Conservation (phyloP, 2,797 vertebrate genomes). For the Pteropus rufus region DNA sequence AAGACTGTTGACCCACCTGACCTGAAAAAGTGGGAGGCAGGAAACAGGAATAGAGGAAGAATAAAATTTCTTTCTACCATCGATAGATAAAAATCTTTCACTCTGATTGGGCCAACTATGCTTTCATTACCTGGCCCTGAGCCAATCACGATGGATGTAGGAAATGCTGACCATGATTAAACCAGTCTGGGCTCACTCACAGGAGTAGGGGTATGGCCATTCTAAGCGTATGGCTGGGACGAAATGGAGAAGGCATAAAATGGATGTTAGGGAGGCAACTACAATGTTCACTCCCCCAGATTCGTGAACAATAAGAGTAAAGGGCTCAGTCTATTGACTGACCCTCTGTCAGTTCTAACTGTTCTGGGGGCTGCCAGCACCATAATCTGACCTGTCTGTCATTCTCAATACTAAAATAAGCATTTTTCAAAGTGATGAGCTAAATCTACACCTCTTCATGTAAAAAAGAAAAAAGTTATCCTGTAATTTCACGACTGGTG, state of each 20-base stretch:
- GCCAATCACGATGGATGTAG: neutral
- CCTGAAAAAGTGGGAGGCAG: neutral
- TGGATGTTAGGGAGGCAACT: neutral
- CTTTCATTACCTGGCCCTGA: neutral
- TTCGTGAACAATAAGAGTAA: neutral
- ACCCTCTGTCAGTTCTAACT: neutral
- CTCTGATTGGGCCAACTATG: neutral
- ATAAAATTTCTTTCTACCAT: neutral
- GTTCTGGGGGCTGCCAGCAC: neutral
- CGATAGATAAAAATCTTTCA: neutral
- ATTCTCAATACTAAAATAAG: neutral
- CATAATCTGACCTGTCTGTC: neutral
- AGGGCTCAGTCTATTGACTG: neutral
- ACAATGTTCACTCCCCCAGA: neutral
- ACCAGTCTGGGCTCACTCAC: neutral
- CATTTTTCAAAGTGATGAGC: neutral
- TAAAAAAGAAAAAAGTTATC: neutral
- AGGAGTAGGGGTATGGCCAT: neutral
- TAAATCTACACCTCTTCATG: neutral
- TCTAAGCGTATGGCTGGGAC: neutral
- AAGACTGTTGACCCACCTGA: neutral
- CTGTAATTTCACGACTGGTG: neutral
- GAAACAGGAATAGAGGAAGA: neutral
- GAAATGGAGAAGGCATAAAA: neutral
- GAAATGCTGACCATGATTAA: neutral